Percentiles rank a stretch among this genome's conserved stretches.
Conservation (phyloP, 2,113 vertebrate genomes). For the Corvus cornix region DNA sequence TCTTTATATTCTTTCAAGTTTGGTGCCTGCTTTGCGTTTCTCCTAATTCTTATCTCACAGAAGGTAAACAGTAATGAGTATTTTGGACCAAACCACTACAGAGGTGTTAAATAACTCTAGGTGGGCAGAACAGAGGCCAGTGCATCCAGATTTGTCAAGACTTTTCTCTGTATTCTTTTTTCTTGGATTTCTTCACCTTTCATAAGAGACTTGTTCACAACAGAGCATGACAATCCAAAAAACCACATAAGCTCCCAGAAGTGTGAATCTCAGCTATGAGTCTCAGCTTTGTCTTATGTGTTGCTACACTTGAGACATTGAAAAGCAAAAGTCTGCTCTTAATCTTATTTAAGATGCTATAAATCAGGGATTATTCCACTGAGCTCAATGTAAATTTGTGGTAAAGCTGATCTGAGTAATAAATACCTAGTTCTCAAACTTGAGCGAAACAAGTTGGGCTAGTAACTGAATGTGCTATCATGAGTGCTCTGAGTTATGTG, state of each 20-base stretch:
- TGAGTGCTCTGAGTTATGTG: rapidly evolving
- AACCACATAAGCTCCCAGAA: rapidly evolving
- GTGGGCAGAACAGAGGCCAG: not conserved
- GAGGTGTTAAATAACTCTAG: not conserved
- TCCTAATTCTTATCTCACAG: no score
- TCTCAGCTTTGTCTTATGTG: not conserved
- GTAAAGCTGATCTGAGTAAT: not conserved
- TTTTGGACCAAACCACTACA: no score
- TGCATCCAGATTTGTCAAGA: not conserved
- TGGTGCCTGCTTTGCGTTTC: no score
- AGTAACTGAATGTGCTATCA: not conserved
- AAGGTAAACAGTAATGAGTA: no score
- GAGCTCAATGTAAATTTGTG: not conserved
- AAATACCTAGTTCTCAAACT: not conserved
- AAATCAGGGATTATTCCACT: not conserved
- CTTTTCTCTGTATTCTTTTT: not conserved
- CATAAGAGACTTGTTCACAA: not conserved
- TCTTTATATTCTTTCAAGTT: no score
- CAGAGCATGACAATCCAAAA: not conserved
- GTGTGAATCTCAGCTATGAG: not conserved
- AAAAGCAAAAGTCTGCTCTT: not conserved
- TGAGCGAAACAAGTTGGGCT: not conserved
- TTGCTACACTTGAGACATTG: not conserved
- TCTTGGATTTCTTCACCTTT: not conserved
- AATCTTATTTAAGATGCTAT: not conserved